Evolutionary conservation across 2,113 vertebrate species (phyloP), one percentile per base, ranked within the genome.

Genomic region (Triplophysa dalaica): DNA sequence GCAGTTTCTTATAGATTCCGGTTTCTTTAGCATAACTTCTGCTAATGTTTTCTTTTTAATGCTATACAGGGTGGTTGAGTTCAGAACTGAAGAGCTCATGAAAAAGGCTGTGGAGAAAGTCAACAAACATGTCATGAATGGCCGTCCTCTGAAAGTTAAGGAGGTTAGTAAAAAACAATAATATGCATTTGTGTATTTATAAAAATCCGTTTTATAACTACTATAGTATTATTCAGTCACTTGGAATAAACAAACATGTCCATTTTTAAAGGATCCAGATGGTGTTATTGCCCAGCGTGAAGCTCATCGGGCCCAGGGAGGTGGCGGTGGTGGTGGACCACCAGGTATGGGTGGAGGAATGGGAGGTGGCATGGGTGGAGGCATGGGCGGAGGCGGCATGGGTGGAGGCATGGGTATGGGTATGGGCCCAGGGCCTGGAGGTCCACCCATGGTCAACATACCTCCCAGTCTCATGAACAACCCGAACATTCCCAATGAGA

Each of bases 31-130:
- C 3, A 2, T 24, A 4, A 60, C 8, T 21, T 16, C 4, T 26
- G 48, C 24, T 29, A 50, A 50, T 2, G 62, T 33, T 24, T 54
- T 61, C 5, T 16, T 83, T 16, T 69, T 66, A 17, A 70, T 78
- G 82, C 78, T 50, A 1, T 24, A 84, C 78, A 99, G 97, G 78
- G 94, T 98, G 87, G 97, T 99, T 89, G 97, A 98, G 89, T 99
- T 99, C 91, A 97, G 97, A 92, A 96, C 96, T 87, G 97, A 98
- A 87, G 97, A 99, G 83, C 94, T 96, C 65, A 98, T 99, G 97
- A 99, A 94, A 86, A 98, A 97, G 80, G 97, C 97, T 29, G 96
- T 97, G 26, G 97, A 99, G 90, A 96, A 96, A 87, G 93, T 99
- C 83, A 98, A 99, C 93, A 97, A 98, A 89, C 95, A 98, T 90